Base-by-base conservation (phyloP, 2,797 vertebrate species). In the Lepilemur septentrionalis region DNA sequence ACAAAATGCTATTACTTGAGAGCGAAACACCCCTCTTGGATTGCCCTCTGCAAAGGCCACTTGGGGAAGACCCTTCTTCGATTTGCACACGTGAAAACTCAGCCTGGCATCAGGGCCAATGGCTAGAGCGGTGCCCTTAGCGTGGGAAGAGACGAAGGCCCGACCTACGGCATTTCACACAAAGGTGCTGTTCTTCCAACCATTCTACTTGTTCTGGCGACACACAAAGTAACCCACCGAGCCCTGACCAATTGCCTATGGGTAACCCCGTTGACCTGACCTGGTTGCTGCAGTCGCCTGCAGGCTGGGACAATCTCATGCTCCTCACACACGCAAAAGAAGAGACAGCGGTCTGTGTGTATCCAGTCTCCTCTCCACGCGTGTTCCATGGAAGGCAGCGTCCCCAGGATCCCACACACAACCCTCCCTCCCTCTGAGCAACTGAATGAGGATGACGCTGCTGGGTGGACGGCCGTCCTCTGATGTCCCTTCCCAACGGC, bases 321-420 rank as follows among this genome's bases (percentile, higher is more conserved):
- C 6, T 7, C 38, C 63, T 20, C 13, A 0, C 7, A 6, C 7
- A 30, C n/a, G 12, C 11, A 30, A 32, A 30, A 32, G 38, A 43
- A 12, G 43, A 69, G n/a, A 32, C 4, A 18, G 9, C 0, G 32
- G 43, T 22, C 20, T 41, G 2, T 5, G 18, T 2, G 11, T 9
- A 13, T 3, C 7, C 61, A 61, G 18, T 10, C 17, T 43, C 46
- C 43, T 7, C 65, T 41, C 50, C 17, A 22, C 46, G 14, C 7
- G 38, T 7, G 8, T 22, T 59, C 41, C 11, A 5, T 0, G 1
- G n/a, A 35, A 22, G 61, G 13, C 79, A 2, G 20, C 4, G 1
- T 30, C 23, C 32, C 18, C 43, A 25, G 59, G 41, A 12, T 1
- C 30, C 67, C 13, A 22, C 10, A 9, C 57, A 7, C 28, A 12